Conservation (phyloP, 2,888 invertebrate genomes). For the Ochropleura leucogaster region DNA sequence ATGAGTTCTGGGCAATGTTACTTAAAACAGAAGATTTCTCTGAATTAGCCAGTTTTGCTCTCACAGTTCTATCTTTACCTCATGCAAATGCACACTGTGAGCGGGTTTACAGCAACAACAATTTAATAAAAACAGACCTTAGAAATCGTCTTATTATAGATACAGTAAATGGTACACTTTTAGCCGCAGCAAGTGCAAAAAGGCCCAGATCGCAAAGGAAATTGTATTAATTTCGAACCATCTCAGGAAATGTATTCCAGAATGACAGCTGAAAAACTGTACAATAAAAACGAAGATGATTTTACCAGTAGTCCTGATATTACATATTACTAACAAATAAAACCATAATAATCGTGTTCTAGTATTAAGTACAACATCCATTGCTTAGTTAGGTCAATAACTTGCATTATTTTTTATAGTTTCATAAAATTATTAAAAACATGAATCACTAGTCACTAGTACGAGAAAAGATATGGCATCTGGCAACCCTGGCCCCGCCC, state of each 20-base stretch:
- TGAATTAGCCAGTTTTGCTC: conserved; percentile 16
- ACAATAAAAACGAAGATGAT: conserved; percentile 1
- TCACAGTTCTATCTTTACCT: conserved; percentile 20
- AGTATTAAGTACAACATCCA: not conserved
- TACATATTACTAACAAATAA: not conserved
- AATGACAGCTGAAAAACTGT: conserved; percentile 5
- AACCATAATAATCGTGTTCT: not conserved
- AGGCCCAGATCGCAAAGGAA: conserved; percentile 2
- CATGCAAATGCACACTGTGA: not conserved
- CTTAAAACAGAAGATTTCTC: conserved; percentile 45
- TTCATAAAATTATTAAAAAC: not conserved
- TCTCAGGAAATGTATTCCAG: conserved; percentile 19
- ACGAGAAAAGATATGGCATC: too few species aligned
- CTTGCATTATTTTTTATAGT: not conserved
- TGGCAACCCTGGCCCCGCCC: too few species aligned
- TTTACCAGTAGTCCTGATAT: not conserved
- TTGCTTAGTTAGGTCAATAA: not conserved
- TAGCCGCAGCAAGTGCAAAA: conserved; percentile 12
- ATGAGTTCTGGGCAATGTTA: conserved; percentile 51
- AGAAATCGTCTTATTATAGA: conserved; percentile 32
- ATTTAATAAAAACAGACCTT: conserved; percentile 42
- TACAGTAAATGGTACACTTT: conserved; percentile 33
- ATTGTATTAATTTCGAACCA: conserved; percentile 13
- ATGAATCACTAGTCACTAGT: too few species aligned
- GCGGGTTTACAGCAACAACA: conserved; percentile 34